phyloP scores from a whole-genome alignment of 2,888 invertebrate genomes.

The Macaria liturata region DNA sequence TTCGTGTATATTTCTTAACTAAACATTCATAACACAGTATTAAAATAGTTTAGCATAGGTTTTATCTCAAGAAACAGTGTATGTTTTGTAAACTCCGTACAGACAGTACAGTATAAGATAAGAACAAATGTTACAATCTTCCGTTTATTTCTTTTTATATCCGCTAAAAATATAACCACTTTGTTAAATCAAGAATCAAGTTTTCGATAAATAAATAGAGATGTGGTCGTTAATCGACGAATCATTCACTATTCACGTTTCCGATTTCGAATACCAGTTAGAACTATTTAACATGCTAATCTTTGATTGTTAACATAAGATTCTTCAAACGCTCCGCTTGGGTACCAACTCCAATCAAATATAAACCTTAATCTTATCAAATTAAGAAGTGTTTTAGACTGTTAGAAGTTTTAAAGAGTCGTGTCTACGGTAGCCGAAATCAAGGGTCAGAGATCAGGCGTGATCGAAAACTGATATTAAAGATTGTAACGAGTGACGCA shows the following conservation, averaged over 20 bases:
- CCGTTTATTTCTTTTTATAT: conserved; percentile 4
- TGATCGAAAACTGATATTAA: conserved; percentile 79
- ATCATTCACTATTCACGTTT: conserved; percentile 41
- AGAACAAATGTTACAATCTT: conserved; percentile 7
- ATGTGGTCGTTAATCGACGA: conserved; percentile 31
- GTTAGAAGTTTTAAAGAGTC: conserved; percentile 51
- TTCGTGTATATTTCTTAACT: too few species aligned
- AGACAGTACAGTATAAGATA: too few species aligned
- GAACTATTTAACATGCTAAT: conserved; percentile 72
- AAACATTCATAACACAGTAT: too few species aligned
- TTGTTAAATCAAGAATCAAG: conserved; percentile 9
- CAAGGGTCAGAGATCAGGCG: conserved; percentile 78
- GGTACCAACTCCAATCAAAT: conserved; percentile 19
- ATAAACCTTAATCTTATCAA: conserved; percentile 36
- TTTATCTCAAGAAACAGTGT: too few species aligned
- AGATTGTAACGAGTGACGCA: conserved; percentile 74
- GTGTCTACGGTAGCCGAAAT: conserved; percentile 80
- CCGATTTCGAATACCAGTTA: conserved; percentile 50
- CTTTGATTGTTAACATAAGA: conserved; percentile 73
- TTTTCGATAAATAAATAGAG: conserved; percentile 21
- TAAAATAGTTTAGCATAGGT: too few species aligned
- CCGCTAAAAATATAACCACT: background rate
- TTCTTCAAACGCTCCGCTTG: conserved; percentile 60
- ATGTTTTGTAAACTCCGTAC: too few species aligned
- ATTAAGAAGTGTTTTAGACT: conserved; percentile 44